phyloP scores from a whole-genome alignment of 2,113 vertebrate genomes.

The Gorsachius goisagi region DNA sequence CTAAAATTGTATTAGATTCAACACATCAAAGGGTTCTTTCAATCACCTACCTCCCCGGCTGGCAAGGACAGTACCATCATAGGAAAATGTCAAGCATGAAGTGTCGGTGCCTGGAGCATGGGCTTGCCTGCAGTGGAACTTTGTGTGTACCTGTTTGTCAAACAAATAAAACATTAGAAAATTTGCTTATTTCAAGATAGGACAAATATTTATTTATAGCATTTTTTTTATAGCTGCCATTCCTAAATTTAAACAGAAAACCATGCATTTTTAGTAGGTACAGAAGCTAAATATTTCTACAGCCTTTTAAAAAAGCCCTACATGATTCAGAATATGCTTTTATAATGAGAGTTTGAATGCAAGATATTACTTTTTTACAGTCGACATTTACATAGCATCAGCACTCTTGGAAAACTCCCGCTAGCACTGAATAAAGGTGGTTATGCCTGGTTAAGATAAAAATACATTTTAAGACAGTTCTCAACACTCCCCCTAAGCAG shows the following conservation, averaged over 20 bases:
- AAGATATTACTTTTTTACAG: not conserved
- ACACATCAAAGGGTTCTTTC: not conserved
- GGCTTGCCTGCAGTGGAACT: constrained; percentile 94
- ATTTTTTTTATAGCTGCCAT: not conserved
- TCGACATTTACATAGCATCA: not conserved
- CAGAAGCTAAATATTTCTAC: not conserved
- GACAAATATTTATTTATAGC: not conserved
- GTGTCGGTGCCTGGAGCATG: constrained; percentile 88
- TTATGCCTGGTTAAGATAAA: not conserved
- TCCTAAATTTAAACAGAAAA: not conserved
- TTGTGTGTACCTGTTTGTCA: constrained; percentile 89
- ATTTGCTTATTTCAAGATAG: not conserved
- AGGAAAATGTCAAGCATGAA: constrained; percentile 90
- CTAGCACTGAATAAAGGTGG: not conserved
- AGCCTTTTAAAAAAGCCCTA: not conserved
- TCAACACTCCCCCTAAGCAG: not conserved
- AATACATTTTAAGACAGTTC: not conserved
- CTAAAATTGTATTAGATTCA: not conserved
- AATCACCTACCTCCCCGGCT: constrained; percentile 89
- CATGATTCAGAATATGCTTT: not conserved
- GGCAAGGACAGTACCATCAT: constrained; percentile 87
- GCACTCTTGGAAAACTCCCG: not conserved
- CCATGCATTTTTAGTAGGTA: not conserved
- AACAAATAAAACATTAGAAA: constrained; percentile 27
- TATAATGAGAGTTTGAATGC: not conserved